Evolutionary conservation across 2,797 vertebrate genomes (phyloP).

Genomic region (Phoeniculus purpureus): DNA sequence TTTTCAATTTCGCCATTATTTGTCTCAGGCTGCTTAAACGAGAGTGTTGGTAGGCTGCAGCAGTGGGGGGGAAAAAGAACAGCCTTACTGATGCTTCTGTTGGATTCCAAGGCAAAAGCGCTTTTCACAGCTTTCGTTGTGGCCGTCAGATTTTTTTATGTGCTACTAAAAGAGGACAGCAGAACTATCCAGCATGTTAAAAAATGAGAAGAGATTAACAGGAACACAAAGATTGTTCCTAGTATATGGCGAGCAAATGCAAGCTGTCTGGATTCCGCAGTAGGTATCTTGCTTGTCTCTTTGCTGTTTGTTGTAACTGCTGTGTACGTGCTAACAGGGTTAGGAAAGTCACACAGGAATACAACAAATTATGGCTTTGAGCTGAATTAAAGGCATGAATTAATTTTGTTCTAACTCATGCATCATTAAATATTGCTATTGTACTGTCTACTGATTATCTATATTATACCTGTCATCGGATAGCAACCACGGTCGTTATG

Average conservation of each 20-base stretch:
- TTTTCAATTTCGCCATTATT: neutral
- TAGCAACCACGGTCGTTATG: constrained; percentile 57
- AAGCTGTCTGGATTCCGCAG: neutral
- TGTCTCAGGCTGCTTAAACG: neutral
- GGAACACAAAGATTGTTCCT: neutral
- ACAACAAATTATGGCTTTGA: neutral
- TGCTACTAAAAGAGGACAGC: neutral
- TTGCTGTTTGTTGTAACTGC: neutral
- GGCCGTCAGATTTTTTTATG: neutral
- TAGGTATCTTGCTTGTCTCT: neutral
- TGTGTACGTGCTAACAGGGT: neutral
- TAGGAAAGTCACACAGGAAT: neutral
- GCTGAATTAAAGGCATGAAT: constrained; percentile 44
- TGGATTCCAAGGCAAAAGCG: neutral
- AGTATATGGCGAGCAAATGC: neutral
- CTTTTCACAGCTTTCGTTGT: neutral
- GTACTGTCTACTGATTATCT: constrained; percentile 48
- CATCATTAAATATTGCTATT: constrained; percentile 60
- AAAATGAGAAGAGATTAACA: neutral
- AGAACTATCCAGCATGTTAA: neutral
- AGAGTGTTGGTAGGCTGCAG: neutral
- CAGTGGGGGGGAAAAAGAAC: neutral
- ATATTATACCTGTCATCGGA: constrained; percentile 59
- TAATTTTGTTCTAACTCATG: constrained; percentile 50
- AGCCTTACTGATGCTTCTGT: neutral